Conservation (phyloP, 2,888 invertebrate species). For the Leucania comma region DNA sequence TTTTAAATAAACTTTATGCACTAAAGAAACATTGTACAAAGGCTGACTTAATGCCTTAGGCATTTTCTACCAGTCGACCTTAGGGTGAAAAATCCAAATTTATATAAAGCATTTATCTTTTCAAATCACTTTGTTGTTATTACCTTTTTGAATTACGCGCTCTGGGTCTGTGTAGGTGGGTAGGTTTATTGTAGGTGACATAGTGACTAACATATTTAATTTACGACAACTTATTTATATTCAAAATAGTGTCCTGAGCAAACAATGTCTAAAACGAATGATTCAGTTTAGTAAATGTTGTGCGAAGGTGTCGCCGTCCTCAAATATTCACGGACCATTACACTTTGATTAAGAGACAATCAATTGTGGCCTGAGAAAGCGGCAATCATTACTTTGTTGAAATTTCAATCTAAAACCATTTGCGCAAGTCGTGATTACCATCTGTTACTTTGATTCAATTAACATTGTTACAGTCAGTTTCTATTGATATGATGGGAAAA, state of each 20-base stretch:
- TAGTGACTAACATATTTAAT: conserved; percentile 36
- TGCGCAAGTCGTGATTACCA: conserved; percentile 43
- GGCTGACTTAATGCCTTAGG: too few species aligned
- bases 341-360: conserved; percentile 63
- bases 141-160: background rate
- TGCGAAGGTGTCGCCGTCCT: conserved; percentile 50
- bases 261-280: conserved; percentile 40
- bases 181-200: conserved; percentile 8
- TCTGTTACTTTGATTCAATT: conserved; percentile 41
- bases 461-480: conserved; percentile 27
- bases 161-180: too few species aligned
- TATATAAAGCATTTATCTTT: background rate
- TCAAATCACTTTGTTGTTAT: background rate
- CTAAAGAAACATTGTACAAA: too few species aligned
- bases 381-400: conserved; percentile 61
- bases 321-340: conserved; percentile 60
- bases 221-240: conserved; percentile 26
- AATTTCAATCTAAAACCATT: conserved; percentile 53
- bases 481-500: conserved; percentile 11
- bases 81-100: background rate
- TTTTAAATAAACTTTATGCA: too few species aligned
- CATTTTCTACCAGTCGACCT: too few species aligned
- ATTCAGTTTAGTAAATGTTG: conserved; percentile 59
- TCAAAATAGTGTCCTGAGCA: conserved; percentile 35
- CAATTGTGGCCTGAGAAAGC: conserved; percentile 67